Percentiles rank a stretch among this genome's conserved stretches.
Evolutionary conservation across 2,888 invertebrate species (phyloP).

Genomic region (Yponomeuta cagnagella): DNA sequence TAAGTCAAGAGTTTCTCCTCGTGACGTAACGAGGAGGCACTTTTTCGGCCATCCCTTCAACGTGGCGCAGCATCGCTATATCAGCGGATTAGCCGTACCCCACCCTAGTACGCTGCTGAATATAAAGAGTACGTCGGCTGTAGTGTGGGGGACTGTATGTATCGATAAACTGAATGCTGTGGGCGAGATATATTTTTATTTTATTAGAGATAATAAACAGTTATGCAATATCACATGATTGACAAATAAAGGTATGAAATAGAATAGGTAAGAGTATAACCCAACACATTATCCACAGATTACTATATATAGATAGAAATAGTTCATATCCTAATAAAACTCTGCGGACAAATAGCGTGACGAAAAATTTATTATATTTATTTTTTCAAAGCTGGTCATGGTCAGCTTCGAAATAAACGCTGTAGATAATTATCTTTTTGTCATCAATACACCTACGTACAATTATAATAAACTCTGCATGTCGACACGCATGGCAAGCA

Average conservation of each 20-base stretch:
- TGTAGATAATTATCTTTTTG: neutral
- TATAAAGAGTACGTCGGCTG: slow-evolving; percentile 47
- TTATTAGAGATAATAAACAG: too few relatives aligned
- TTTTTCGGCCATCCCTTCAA: slow-evolving; percentile 54
- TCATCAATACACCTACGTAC: neutral
- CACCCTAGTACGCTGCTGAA: slow-evolving; percentile 42
- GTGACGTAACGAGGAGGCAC: slow-evolving; percentile 51
- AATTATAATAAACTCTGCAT: neutral
- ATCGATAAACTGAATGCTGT: neutral
- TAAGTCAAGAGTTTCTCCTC: neutral
- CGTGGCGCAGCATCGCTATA: slow-evolving; percentile 68
- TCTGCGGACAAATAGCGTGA: neutral
- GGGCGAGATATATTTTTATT: too few relatives aligned
- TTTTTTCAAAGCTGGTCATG: neutral
- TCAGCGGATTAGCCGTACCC: slow-evolving; percentile 68
- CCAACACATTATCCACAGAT: too few relatives aligned
- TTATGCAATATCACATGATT: too few relatives aligned
- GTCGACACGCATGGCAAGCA: neutral
- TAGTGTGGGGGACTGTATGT: slow-evolving; percentile 28
- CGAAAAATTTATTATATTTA: neutral
- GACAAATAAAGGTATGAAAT: too few relatives aligned
- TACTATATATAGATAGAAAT: too few relatives aligned
- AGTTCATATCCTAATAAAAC: neutral
- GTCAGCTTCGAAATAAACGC: neutral
- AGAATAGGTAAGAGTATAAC: too few relatives aligned